Evolutionary conservation across 2,888 invertebrate species (phyloP).

Genomic region (Scrobipalpa atriplicella): DNA sequence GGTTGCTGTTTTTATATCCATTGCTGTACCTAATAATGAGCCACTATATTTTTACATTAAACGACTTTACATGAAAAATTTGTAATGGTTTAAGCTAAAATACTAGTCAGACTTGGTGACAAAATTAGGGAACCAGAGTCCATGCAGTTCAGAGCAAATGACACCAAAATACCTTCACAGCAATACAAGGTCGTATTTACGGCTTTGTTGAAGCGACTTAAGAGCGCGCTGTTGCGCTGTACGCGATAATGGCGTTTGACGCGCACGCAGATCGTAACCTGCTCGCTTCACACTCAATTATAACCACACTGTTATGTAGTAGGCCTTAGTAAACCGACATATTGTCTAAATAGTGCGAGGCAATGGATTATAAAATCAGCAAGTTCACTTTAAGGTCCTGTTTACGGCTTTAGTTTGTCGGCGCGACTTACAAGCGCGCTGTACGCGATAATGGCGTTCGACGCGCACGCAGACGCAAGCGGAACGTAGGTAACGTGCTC

Average conservation of each 20-base stretch:
- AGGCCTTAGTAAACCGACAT: not conserved
- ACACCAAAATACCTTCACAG: too few species aligned
- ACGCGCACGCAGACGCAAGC: conserved; percentile 54
- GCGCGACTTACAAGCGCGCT: conserved; percentile 54
- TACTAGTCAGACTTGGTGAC: too few species aligned
- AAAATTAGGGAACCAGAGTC: too few species aligned
- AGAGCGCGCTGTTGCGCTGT: conserved; percentile 52
- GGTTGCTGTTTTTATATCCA: not conserved
- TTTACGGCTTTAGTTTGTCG: conserved; percentile 17
- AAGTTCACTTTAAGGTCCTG: not conserved
- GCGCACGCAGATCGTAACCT: conserved; percentile 60
- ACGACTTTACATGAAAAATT: not conserved
- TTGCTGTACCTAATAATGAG: not conserved
- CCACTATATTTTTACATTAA: not conserved
- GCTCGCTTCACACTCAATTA: conserved; percentile 12
- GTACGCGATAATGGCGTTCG: conserved; percentile 49
- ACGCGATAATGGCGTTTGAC: conserved; percentile 48
- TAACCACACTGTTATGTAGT: too few species aligned
- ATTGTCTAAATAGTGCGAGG: not conserved
- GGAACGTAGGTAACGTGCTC: conserved; percentile 59
- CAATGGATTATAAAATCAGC: not conserved
- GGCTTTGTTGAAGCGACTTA: conserved; percentile 45
- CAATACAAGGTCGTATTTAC: too few species aligned
- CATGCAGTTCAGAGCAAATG: too few species aligned
- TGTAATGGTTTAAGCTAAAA: too few species aligned